Conservation (phyloP, 2,113 vertebrate species). For the Heterotis niloticus region DNA sequence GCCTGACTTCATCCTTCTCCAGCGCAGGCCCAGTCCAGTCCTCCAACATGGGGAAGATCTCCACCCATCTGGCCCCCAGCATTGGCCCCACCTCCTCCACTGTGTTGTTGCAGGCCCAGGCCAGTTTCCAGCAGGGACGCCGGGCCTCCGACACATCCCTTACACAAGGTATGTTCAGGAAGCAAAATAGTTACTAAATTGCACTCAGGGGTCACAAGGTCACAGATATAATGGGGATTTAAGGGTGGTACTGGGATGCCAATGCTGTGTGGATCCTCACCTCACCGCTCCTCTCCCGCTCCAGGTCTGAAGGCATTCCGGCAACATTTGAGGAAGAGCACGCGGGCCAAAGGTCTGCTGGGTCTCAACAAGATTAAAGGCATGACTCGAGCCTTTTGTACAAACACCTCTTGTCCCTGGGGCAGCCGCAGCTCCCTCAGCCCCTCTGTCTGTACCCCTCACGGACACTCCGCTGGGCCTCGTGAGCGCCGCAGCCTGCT, state of each 20-base stretch:
- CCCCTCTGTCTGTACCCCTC: constrained; percentile 57
- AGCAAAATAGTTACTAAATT: neutral
- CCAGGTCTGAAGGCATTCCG: constrained; percentile 91
- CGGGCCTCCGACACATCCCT: constrained; percentile 94
- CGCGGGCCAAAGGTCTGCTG: constrained; percentile 84
- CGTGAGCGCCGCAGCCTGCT: constrained; percentile 70
- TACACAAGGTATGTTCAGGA: constrained; percentile 76
- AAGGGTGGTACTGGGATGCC: too few species aligned
- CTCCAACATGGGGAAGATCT: constrained; percentile 57
- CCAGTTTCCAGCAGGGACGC: constrained; percentile 91
- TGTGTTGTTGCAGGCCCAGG: constrained; percentile 77
- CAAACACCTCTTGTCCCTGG: constrained; percentile 69
- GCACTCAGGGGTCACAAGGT: neutral
- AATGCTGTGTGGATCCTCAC: too few species aligned
- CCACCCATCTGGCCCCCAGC: constrained; percentile 56
- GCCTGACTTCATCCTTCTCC: constrained; percentile 74
- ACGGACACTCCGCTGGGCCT: constrained; percentile 49
- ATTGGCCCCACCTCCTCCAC: constrained; percentile 77
- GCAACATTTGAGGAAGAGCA: constrained; percentile 87
- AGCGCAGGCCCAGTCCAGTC: constrained; percentile 55
- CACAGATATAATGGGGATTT: too few species aligned
- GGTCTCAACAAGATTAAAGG: constrained; percentile 94
- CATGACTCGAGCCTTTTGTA: constrained; percentile 77
- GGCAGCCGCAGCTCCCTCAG: constrained; percentile 68
- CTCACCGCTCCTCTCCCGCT: neutral